phyloP scores from a whole-genome alignment of 2,113 vertebrate genomes.

The Dinomys branickii region DNA sequence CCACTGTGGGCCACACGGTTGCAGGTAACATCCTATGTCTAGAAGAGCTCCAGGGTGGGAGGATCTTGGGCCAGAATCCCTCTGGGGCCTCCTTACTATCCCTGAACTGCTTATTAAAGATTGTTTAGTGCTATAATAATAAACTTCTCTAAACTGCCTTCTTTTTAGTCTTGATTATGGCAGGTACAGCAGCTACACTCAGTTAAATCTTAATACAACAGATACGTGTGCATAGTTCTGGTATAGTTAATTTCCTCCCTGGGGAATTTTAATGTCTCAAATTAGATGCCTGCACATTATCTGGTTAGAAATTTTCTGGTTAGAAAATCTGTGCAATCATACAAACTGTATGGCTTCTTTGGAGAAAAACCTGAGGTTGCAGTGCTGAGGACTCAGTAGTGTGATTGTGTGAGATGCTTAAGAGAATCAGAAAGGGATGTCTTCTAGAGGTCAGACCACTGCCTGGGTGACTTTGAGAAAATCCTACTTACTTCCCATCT shows the following conservation, averaged over 20 bases:
- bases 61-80: neutral
- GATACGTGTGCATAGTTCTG: neutral
- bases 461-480: neutral
- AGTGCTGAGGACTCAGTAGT: neutral
- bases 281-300: neutral
- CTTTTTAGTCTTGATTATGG: neutral
- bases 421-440: neutral
- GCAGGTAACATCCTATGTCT: neutral
- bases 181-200: neutral
- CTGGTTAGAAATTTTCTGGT: neutral
- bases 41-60: neutral
- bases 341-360: neutral
- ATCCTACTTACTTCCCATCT: neutral
- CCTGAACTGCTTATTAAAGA: neutral
- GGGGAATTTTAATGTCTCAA: neutral
- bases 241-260: neutral
- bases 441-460: neutral
- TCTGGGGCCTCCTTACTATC: neutral
- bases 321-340: neutral
- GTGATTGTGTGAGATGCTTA: neutral
- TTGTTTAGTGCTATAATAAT: neutral
- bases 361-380: neutral
- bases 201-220: neutral
- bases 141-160: neutral
- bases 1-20: accelerated